phyloP scores from a whole-genome alignment of 35 echinoderm and acorn worm species.

The Lytechinus variegatus region DNA sequence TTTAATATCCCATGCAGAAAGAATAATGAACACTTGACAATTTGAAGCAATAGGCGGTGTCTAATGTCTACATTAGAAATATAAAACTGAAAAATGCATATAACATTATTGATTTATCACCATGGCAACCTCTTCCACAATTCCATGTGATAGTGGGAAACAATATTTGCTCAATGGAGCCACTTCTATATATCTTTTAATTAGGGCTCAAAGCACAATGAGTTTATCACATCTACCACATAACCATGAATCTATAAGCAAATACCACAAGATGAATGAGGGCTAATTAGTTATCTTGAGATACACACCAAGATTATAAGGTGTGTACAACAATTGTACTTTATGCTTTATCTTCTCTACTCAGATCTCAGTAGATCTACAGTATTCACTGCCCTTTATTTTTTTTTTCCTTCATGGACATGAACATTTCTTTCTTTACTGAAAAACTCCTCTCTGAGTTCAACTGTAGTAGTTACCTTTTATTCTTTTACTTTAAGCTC shows the following conservation, averaged over 20 bases:
- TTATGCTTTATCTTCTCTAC: background rate
- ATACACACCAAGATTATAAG: background rate
- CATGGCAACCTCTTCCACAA: background rate
- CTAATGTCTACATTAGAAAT: background rate
- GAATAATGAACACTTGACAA: too few relatives aligned
- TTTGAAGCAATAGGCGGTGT: background rate
- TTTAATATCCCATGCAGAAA: too few relatives aligned
- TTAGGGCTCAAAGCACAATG: background rate
- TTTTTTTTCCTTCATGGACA: background rate
- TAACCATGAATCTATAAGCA: background rate
- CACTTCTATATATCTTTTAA: background rate
- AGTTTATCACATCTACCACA: background rate
- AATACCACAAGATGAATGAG: background rate
- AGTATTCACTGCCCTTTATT: background rate
- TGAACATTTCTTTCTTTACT: background rate
- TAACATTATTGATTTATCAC: background rate
- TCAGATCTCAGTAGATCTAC: background rate
- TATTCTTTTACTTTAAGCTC: background rate
- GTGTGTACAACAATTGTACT: background rate
- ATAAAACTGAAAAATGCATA: background rate
- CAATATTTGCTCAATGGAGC: background rate
- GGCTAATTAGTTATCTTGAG: background rate
- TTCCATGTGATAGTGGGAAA: background rate
- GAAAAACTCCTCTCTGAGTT: background rate
- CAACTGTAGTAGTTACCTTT: background rate